Conservation (phyloP, 1,140 invertebrate genomes). For the Drosophila cardini region DNA sequence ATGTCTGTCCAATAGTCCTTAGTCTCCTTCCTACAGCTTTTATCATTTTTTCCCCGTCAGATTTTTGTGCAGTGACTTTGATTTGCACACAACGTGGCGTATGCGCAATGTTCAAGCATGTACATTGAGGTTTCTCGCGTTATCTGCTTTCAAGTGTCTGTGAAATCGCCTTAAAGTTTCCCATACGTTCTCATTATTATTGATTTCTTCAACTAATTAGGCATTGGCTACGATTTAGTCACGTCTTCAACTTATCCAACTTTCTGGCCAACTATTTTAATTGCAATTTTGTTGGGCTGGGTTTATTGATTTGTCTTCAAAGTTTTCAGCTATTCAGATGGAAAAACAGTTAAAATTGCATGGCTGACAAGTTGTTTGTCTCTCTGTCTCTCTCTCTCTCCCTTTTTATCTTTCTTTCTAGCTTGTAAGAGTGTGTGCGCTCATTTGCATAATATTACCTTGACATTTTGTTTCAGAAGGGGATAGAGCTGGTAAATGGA, state of each 20-base stretch:
- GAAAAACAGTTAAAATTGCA: conserved; percentile 19
- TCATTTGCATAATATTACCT: conserved; percentile 71
- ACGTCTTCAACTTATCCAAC: conserved; percentile 46
- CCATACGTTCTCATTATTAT: conserved; percentile 40
- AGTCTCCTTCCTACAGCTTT: not conserved
- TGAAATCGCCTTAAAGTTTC: conserved; percentile 50
- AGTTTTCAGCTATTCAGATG: conserved; percentile 36
- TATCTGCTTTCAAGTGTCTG: conserved; percentile 59
- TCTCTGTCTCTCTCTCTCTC: not conserved
- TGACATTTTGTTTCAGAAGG: conserved; percentile 20
- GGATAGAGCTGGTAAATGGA: conserved; percentile 8
- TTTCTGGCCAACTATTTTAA: conserved; percentile 67
- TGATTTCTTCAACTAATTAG: conserved; percentile 58
- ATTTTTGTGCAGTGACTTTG: conserved; percentile 51
- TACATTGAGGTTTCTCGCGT: conserved; percentile 9
- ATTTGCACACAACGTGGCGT: conserved; percentile 37
- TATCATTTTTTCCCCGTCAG: conserved; percentile 34
- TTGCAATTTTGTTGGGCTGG: conserved; percentile 50
- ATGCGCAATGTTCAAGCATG: conserved; percentile 29
- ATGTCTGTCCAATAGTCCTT: conserved; percentile 9
- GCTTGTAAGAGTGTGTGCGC: conserved; percentile 18
- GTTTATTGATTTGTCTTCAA: conserved; percentile 72
- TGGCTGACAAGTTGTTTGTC: conserved; percentile 67
- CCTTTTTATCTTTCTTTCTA: too few relatives aligned
- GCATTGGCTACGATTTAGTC: conserved; percentile 26